Base-by-base conservation (phyloP, 2,797 vertebrate genomes). In the Ctenosaura bakeri region DNA sequence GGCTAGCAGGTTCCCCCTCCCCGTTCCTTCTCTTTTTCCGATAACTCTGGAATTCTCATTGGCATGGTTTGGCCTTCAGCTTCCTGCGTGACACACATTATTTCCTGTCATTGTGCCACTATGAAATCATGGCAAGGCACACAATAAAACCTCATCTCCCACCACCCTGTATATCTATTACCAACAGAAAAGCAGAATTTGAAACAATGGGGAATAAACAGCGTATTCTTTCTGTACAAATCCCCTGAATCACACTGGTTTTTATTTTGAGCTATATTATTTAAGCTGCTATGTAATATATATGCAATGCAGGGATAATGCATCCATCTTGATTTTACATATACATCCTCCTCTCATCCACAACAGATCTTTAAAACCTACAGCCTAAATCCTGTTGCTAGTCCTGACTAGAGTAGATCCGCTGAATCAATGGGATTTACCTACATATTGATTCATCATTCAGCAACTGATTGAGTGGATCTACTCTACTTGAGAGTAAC, bases 11-110 rank as follows among this genome's bases (percentile, higher is more conserved):
- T 29, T 46, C 14, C 12, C 24, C 46, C 22, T 32, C 66, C 20
- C 66, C 10, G 91, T 95, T 46, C 42, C 42, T 4, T 46, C 42
- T 46, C 96, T 97, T 96, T 95, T 94, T 94, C 94, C 80, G 66
- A 88, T 93, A 85, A 85, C 88, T 86, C 88, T 96, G 95, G 94
- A 96, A 95, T 96, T 93, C 89, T 91, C 88, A 88, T 54, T 96
- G 94, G 91, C 94, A 94, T 90, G 81, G 85, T 87, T 95, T 93
- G 92, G 91, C 94, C 93, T 93, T 83, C 80, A 95, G 84, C 77
- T 79, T 96, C 96, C 92, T 94, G 89, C 83, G 62, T 86, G 91
- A 90, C 87, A 92, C 87, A 52, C 42, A 96, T 93, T 93, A 90
- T 96, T 94, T 92, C 83, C 86, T 95, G 79, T 83, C 88, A 95